A percentile compares a stretch with the other conserved stretches of the same genome.
Evolutionary conservation across 2,113 vertebrate genomes (phyloP).

Genomic region (Montifringilla adamsi): DNA sequence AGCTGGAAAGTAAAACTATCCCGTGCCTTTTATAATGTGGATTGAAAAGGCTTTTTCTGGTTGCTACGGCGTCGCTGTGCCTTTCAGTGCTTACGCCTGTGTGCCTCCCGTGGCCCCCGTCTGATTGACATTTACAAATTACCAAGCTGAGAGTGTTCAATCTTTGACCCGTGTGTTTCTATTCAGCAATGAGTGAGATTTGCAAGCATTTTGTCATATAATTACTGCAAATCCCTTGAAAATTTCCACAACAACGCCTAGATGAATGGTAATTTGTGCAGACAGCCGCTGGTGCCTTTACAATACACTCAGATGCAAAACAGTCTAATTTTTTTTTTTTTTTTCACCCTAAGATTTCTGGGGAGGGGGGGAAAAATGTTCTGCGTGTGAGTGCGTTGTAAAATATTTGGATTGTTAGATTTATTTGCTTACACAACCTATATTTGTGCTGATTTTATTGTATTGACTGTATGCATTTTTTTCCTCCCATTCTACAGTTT

Average conservation of each 20-base stretch:
- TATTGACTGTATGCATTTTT: slow-evolving; percentile 77
- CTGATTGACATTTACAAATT: slow-evolving; percentile 99
- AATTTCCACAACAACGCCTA: slow-evolving; percentile 87
- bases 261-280: slow-evolving; percentile 88
- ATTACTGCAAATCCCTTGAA: slow-evolving; percentile 99
- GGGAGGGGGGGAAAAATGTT: not conserved
- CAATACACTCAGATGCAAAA: slow-evolving; percentile 72
- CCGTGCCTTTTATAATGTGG: slow-evolving; percentile 72
- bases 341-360: slow-evolving; percentile 56
- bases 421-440: slow-evolving; percentile 75
- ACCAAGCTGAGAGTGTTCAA: slow-evolving; percentile 93
- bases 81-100: slow-evolving; percentile 55
- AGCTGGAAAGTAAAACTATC: slow-evolving; percentile 53
- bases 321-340: slow-evolving; percentile 59
- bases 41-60: slow-evolving; percentile 77
- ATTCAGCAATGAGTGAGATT: slow-evolving; percentile 95
- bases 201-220: slow-evolving; percentile 98
- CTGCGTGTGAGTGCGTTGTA: slow-evolving; percentile 15
- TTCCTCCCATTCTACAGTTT: slow-evolving; percentile 72
- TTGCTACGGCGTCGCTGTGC: slow-evolving; percentile 57
- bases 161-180: slow-evolving; percentile 96
- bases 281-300: slow-evolving; percentile 72
- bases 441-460: slow-evolving; percentile 80
- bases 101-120: slow-evolving; percentile 81
- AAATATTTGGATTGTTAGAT: slow-evolving; percentile 76